Conservation (phyloP, 1,140 invertebrate genomes). For the Steinernema khuongi region DNA sequence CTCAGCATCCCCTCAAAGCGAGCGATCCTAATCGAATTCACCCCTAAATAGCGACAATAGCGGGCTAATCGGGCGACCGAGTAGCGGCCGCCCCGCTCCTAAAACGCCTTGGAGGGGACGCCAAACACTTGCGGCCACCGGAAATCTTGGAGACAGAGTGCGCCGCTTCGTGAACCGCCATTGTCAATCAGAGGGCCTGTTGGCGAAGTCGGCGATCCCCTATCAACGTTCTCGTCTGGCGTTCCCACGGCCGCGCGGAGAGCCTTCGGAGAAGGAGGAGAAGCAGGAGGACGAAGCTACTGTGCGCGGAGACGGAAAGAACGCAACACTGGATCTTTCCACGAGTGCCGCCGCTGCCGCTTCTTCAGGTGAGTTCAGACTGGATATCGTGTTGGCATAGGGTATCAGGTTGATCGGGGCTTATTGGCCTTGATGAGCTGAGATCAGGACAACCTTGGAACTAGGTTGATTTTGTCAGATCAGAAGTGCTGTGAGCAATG, state of each 20-base stretch:
- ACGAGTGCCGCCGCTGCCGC: not conserved
- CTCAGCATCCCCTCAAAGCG: not conserved
- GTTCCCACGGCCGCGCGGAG: too few relatives aligned
- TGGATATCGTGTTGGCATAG: too few relatives aligned
- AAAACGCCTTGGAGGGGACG: not conserved
- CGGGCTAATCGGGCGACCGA: not conserved
- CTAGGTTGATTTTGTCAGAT: too few relatives aligned
- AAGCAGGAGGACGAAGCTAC: not conserved
- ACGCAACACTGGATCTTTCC: not conserved
- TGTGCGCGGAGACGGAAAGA: too few relatives aligned
- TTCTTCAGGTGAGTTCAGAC: not conserved
- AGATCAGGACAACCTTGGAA: too few relatives aligned
- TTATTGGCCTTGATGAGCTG: too few relatives aligned
- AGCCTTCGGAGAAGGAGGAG: too few relatives aligned
- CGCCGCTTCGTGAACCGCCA: not conserved
- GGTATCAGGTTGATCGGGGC: too few relatives aligned
- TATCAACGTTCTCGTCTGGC: conserved; percentile 3
- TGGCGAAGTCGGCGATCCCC: not conserved
- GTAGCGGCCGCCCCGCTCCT: not conserved
- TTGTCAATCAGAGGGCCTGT: conserved; percentile 14
- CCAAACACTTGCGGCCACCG: conserved; percentile 8
- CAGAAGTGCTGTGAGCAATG: too few relatives aligned
- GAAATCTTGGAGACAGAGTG: conserved; percentile 8
- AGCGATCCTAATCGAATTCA: conserved; percentile 13
- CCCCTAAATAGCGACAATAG: conserved; percentile 16